Evolutionary conservation across 2,888 invertebrate genomes (phyloP).

Genomic region (Cryptocephalus primarius): DNA sequence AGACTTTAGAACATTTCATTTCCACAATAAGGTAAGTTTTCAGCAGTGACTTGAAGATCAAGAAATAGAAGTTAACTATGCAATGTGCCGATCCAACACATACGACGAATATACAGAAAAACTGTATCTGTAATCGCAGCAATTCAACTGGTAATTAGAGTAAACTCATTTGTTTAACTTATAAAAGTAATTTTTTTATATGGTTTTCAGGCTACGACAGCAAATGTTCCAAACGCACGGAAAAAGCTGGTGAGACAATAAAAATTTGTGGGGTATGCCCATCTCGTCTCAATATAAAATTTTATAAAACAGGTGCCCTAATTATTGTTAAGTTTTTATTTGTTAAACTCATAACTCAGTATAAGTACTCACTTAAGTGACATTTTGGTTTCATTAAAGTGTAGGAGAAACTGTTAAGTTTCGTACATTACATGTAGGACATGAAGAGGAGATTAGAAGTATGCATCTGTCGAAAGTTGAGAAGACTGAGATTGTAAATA

Average conservation of each 20-base stretch:
- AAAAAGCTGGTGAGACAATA: background rate
- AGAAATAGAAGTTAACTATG: background rate
- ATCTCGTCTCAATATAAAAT: background rate
- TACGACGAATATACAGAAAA: background rate
- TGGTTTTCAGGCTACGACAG: background rate
- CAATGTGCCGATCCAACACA: background rate
- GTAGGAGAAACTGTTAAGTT: constrained; percentile 5
- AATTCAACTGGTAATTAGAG: background rate
- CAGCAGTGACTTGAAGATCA: background rate
- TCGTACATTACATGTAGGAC: constrained; percentile 7
- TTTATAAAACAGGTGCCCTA: background rate
- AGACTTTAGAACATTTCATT: too few relatives aligned
- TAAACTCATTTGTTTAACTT: background rate
- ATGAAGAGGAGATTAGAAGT: constrained; percentile 3
- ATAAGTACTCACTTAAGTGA: too few relatives aligned
- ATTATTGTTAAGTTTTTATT: too few relatives aligned
- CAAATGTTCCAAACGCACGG: background rate
- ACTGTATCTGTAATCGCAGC: background rate
- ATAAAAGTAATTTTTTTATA: background rate
- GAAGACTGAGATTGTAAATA: constrained; percentile 14
- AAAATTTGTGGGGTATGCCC: background rate
- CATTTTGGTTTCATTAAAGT: background rate
- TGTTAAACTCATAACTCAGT: too few relatives aligned
- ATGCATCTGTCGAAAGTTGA: constrained; percentile 1
- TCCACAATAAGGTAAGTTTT: background rate